phyloP scores from a whole-genome alignment of 2,797 vertebrate species.

The Enteromius unitaeniatus region DNA sequence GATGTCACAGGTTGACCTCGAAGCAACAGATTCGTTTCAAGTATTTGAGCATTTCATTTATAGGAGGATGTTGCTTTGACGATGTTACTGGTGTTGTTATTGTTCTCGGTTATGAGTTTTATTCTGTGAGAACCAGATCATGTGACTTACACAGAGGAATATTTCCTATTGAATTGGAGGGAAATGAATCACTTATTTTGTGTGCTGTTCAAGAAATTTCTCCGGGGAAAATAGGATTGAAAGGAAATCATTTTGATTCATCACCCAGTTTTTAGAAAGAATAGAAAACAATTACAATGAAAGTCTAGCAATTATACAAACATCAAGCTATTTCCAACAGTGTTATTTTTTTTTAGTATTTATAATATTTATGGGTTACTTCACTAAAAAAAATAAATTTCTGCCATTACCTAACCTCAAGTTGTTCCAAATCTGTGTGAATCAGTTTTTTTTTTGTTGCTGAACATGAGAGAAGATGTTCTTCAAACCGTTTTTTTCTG shows the following conservation, averaged over 20 bases:
- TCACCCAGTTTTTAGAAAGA: background rate
- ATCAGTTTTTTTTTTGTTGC: no score
- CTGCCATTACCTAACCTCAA: background rate
- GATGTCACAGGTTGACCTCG: conserved; percentile 67
- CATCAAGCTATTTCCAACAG: background rate
- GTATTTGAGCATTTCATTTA: conserved; percentile 14
- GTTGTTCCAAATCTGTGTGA: background rate
- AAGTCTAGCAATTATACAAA: background rate
- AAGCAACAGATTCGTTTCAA: background rate
- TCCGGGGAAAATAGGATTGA: background rate
- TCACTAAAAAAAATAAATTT: background rate
- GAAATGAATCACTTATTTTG: background rate
- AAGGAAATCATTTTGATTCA: background rate
- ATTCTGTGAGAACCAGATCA: background rate
- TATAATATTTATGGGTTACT: background rate
- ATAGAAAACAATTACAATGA: background rate
- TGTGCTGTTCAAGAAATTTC: background rate
- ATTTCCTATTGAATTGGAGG: background rate
- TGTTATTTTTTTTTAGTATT: background rate
- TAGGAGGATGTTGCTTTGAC: background rate
- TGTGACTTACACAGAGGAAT: background rate
- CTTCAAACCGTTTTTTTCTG: background rate
- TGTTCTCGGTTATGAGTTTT: background rate
- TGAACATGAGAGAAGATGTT: background rate
- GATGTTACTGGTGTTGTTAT: background rate